phyloP scores from a whole-genome alignment of 2,888 invertebrate species.

The Lepidonotus clava region DNA sequence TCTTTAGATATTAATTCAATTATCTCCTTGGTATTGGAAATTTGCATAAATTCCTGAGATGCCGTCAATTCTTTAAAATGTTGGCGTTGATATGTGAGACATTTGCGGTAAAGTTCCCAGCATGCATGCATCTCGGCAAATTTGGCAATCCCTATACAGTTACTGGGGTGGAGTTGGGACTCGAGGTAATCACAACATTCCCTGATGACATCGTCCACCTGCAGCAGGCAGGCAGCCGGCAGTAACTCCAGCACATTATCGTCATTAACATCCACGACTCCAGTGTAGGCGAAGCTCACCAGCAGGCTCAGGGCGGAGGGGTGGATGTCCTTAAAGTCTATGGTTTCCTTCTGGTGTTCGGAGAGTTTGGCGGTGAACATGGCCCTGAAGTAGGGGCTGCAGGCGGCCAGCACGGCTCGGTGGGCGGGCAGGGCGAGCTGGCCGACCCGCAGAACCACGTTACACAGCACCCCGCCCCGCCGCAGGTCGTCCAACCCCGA shows the following conservation, averaged over 20 bases:
- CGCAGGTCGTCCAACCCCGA: constrained; percentile 43
- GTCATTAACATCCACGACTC: neutral
- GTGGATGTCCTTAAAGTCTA: neutral
- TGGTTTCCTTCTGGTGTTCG: neutral
- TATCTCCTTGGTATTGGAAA: neutral
- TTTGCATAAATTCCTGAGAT: constrained; percentile 31
- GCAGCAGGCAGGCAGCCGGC: constrained; percentile 48
- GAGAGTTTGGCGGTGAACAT: constrained; percentile 45
- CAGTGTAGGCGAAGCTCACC: constrained; percentile 47
- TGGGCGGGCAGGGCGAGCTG: constrained; percentile 5
- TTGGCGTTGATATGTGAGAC: neutral
- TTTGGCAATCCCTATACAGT: constrained; percentile 34
- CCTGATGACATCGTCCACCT: constrained; percentile 13
- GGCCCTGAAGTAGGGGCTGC: constrained; percentile 55
- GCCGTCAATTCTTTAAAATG: constrained; percentile 25
- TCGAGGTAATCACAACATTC: constrained; percentile 23
- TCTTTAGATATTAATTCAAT: constrained; percentile 1
- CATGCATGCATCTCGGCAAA: constrained; percentile 47
- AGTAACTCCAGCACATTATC: constrained; percentile 47
- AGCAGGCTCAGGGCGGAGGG: constrained; percentile 1
- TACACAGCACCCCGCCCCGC: constrained; percentile 3
- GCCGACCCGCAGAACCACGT: constrained; percentile 29
- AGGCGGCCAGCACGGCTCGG: constrained; percentile 31
- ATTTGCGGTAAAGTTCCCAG: neutral
- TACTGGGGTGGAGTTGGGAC: constrained; percentile 11